phyloP scores from a whole-genome alignment of 2,797 vertebrate species.

The Melopsittacus undulatus region DNA sequence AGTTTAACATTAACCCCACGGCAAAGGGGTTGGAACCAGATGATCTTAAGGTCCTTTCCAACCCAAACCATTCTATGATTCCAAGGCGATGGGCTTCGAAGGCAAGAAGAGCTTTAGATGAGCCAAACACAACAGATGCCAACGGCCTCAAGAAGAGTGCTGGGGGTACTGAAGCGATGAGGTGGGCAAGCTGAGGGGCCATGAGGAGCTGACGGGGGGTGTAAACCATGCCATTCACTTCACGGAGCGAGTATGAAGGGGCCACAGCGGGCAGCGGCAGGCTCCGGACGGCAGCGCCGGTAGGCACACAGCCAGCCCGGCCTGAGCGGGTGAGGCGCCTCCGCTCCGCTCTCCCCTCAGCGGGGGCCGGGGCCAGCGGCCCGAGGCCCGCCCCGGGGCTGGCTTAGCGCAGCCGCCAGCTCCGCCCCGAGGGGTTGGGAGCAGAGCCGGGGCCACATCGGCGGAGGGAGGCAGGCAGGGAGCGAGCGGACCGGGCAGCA shows the following conservation, averaged over 20 bases:
- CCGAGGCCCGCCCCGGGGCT: not conserved
- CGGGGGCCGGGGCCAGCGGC: not conserved
- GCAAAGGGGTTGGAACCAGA: not conserved
- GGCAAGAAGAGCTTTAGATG: not conserved
- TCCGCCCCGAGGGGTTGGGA: not conserved
- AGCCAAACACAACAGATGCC: not conserved
- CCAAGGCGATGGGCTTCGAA: not conserved
- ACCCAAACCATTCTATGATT: not conserved
- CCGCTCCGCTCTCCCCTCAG: too few relatives aligned
- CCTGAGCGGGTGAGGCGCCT: rapidly evolving
- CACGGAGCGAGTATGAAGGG: rapidly evolving
- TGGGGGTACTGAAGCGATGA: not conserved
- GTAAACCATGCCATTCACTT: rapidly evolving
- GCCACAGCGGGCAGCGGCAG: rapidly evolving
- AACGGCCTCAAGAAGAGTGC: not conserved
- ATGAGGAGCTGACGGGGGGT: rapidly evolving
- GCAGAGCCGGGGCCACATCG: not conserved
- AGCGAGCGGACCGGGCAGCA: rapidly evolving
- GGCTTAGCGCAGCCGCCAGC: not conserved
- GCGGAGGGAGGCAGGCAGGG: not conserved
- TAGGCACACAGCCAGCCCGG: too few relatives aligned
- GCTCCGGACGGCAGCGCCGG: rapidly evolving
- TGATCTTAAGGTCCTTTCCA: not conserved
- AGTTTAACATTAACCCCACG: not conserved
- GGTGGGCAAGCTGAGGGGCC: not conserved